Evolutionary conservation across 2,888 invertebrate genomes (phyloP), one percentile per base, ranked within the genome.

Genomic region (Thalpophila matura): DNA sequence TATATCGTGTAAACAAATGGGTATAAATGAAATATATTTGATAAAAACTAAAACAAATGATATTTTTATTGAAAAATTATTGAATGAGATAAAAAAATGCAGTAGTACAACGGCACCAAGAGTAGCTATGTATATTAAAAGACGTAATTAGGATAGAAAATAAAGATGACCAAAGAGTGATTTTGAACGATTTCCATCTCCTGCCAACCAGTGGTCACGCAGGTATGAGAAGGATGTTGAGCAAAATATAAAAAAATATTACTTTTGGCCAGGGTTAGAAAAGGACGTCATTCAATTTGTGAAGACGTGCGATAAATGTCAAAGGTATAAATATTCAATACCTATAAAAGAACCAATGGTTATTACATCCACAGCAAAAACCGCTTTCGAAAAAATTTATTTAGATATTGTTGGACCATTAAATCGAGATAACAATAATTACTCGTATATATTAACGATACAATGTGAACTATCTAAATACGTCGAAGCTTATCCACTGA

Each of bases 261-360:
- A n/a, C 14, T 33, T n/a, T 33, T 33, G 33, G 33, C 33, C 33
- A 4, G 10, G 12, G 3, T n/a, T 55, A 14, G 38, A 1, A 3
- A 9, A 27, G 4, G 27, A 27, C 6, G 7, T 27, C 9, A 27
- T 5, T 2, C 1, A 7, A 6, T 27, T 27, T 6, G 27, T 27
- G 3, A 27, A 27, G 27, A 27, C 1, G 9, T 27, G 27, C 9
- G 6, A 27, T 7, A 5, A 6, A 3, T 27, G 27, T 7, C 27
- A 27, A 6, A 27, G 9, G 7, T 9, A 27, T 7, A 26, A 12
- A 46, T 35, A 38, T 20, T 45, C 24, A 26, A 7, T 18, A 12
- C 7, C 5, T 12, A 55, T 31, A 29, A 55, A 46, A 37, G 26
- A 55, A 12, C 55, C 54, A 4, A 35, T 54, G 37, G 37, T 38